Conservation (phyloP, 2,888 invertebrate genomes). For the Luffia ferchaultella region DNA sequence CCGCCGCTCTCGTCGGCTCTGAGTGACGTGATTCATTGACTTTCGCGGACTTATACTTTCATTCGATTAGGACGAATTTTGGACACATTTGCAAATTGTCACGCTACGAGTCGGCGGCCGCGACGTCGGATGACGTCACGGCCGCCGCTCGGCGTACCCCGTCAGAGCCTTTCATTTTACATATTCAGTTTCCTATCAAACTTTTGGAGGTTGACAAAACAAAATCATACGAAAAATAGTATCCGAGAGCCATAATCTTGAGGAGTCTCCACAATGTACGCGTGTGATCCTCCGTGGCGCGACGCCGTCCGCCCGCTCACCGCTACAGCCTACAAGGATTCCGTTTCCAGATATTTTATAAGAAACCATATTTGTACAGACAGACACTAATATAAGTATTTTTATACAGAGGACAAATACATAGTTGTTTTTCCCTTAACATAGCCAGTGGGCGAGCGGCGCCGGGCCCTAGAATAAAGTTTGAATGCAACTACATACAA, state of each 20-base stretch:
- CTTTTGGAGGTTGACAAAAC: slow-evolving; percentile 61
- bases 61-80: too few relatives aligned
- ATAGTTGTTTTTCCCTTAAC: slow-evolving; percentile 17
- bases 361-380: slow-evolving; percentile 29
- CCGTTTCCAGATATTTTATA: slow-evolving; percentile 27
- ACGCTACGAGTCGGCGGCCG: neutral
- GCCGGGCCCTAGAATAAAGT: slow-evolving; percentile 41
- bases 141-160: neutral
- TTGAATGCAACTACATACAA: slow-evolving; percentile 48
- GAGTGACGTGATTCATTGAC: neutral
- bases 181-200: slow-evolving; percentile 60
- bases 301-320: slow-evolving; percentile 30
- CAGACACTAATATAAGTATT: slow-evolving; percentile 64
- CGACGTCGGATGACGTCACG: neutral
- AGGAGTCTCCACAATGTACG: slow-evolving; percentile 38
- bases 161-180: slow-evolving; percentile 28
- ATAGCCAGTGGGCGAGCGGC: slow-evolving; percentile 30
- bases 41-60: neutral
- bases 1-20: neutral
- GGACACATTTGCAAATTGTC: neutral
- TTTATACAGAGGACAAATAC: slow-evolving; percentile 52
- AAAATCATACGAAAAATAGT: slow-evolving; percentile 21
- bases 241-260: slow-evolving; percentile 31
- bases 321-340: slow-evolving; percentile 31
- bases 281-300: slow-evolving; percentile 44